phyloP scores from a whole-genome alignment of 2,888 invertebrate species.

The Rotaria sp. region DNA sequence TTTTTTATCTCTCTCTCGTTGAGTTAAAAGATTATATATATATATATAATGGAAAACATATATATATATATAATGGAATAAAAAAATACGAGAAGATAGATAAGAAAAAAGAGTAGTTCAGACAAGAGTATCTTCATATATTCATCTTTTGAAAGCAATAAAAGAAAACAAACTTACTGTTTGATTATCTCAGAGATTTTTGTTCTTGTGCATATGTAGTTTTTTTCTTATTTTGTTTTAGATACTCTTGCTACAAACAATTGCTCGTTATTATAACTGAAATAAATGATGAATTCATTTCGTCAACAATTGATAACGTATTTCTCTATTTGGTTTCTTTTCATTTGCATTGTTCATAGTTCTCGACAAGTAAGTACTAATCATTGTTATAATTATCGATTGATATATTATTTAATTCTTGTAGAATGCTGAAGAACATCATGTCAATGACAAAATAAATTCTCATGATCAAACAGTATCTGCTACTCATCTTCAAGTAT shows the following conservation, averaged over 20 bases:
- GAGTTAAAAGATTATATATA: background rate
- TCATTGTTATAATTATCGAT: background rate
- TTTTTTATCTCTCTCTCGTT: background rate
- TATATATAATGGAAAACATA: too few species aligned
- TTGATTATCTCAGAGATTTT: background rate
- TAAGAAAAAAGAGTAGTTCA: background rate
- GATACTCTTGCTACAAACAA: background rate
- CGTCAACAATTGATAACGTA: background rate
- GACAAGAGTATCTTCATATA: background rate
- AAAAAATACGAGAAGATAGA: background rate
- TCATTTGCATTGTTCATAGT: background rate
- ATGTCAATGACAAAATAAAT: background rate
- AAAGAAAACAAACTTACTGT: background rate
- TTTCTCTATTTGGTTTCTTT: background rate
- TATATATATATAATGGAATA: background rate
- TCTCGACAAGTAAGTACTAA: background rate
- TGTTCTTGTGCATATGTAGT: background rate
- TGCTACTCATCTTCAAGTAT: background rate
- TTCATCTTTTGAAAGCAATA: background rate
- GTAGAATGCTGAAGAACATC: background rate
- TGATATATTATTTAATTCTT: background rate
- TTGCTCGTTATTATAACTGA: background rate
- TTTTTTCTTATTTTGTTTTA: background rate
- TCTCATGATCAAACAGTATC: background rate
- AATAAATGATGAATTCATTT: background rate